phyloP scores from a whole-genome alignment of 35 echinoderm and acorn worm genomes.

The Nesometra sesokonis region DNA sequence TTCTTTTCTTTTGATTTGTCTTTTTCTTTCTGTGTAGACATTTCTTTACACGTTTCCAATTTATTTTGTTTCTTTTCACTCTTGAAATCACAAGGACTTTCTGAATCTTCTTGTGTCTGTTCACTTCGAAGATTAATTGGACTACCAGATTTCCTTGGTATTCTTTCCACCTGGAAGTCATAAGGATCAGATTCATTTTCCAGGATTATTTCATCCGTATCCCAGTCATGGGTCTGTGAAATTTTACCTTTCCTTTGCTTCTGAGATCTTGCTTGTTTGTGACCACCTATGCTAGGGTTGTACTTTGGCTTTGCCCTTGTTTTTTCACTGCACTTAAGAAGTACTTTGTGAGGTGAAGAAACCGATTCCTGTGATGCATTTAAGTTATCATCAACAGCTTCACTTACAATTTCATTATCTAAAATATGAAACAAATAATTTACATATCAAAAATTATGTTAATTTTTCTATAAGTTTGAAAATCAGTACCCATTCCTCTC shows the following conservation, averaged over 20 bases:
- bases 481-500: too few species aligned
- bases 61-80: too few species aligned
- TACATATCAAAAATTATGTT: too few species aligned
- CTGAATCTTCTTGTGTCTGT: too few species aligned
- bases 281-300: background rate
- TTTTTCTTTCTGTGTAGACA: background rate
- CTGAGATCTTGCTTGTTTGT: background rate
- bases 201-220: background rate
- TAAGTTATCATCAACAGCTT: background rate
- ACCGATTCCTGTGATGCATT: background rate
- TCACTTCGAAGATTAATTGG: too few species aligned
- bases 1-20: background rate
- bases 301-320: background rate
- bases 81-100: too few species aligned
- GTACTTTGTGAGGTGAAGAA: background rate
- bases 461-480: too few species aligned
- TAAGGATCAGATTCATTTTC: background rate
- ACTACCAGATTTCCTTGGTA: background rate
- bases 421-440: background rate
- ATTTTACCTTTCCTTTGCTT: background rate
- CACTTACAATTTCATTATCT: background rate
- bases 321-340: background rate
- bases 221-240: background rate
- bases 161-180: background rate
- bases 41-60: background rate